Base-by-base conservation (phyloP, 2,888 invertebrate genomes). In the Luperina testacea region DNA sequence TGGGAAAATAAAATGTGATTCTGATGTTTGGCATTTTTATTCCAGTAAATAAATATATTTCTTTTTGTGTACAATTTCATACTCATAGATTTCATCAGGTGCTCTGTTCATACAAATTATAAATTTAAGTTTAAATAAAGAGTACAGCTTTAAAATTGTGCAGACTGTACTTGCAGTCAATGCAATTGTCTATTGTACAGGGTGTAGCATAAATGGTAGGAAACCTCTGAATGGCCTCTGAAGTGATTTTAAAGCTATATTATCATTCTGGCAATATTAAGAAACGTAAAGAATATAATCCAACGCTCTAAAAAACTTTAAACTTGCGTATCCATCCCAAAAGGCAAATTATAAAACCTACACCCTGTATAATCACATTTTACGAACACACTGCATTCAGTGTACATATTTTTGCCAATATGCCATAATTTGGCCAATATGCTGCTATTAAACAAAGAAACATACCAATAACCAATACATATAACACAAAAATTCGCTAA, bases 1-100 rank as follows among this genome's bases (percentile, higher is more conserved):
- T 90, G 84, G 89, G 77, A 88, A 88, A 89, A 90, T 89, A 90
- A 92, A 90, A 88, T 82, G 81, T 88, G 81, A 88, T 81, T 87
- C 85, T 80, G 67, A 80, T 67, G 59, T 74, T 68, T 76, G 38
- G 72, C 45, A 67, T 83, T 90, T 86, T 82, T 86, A 87, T 81
- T 78, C 59, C 76, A 80, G 73, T 86, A 89, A 85, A 78, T 75
- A 81, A 87, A 87, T 87, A 84, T 86, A 84, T 82, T 74, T 75
- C 45, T 77, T 69, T 67, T 77, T 76, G 71, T 78, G 27, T 72
- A 86, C 65, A 78, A 59, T 78, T 75, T 79, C 74, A 79, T 80
- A 87, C 87, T 71, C 24, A 27, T 65, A 64, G 32, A 77, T 72
- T 78, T 76, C 75, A 85, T 51, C 84, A 80, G 84, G 76, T 80